Evolutionary conservation across 2,113 vertebrate genomes (phyloP), one percentile per base, ranked within the genome.

Genomic region (Corythornis cristatus): DNA sequence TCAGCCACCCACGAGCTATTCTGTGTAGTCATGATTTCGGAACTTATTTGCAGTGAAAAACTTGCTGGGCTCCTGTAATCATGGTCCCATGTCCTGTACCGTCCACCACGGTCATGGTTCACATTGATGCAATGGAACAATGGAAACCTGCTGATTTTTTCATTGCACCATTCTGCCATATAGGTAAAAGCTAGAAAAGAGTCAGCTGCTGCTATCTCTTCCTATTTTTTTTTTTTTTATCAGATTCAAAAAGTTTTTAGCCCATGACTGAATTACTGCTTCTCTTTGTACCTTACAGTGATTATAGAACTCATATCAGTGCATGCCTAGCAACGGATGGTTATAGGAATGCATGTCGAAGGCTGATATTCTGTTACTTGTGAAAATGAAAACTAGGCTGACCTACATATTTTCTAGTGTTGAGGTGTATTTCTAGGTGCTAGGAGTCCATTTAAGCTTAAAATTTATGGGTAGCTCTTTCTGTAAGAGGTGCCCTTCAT

Each of bases 1-100:
- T 93, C 94, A 93, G 76, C 95, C 95, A 94, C 95, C 96, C 95
- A 95, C 57, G 45, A 93, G 95, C 68, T 93, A 31, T 71, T 90
- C 77, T 64, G 90, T 81, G 12, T 51, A 88, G 95, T 94, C 96
- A 88, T 77, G 65, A 48, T 73, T 93, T 75, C 66, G 68, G 66
- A 93, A 78, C 77, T 89, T 90, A 78, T 2, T 91, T 60, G 84
- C 53, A 80, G 58, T 3, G 9, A 72, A 83, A 89, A 91, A 54
- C 53, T 62, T 60, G 73, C 75, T 54, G 48, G 85, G 45, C 19
- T 86, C 61, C 82, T 8, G 3, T 75, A 83, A 87, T 60, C 43
- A 15, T 1, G 1, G 65, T 64, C 54, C 66, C 40, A 42, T 0
- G 0, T 90, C 73, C 77, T 1, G 0, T 84, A 76, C 77, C 43